Conservation (phyloP, 2,113 vertebrate genomes). For the Lamprotornis superbus region DNA sequence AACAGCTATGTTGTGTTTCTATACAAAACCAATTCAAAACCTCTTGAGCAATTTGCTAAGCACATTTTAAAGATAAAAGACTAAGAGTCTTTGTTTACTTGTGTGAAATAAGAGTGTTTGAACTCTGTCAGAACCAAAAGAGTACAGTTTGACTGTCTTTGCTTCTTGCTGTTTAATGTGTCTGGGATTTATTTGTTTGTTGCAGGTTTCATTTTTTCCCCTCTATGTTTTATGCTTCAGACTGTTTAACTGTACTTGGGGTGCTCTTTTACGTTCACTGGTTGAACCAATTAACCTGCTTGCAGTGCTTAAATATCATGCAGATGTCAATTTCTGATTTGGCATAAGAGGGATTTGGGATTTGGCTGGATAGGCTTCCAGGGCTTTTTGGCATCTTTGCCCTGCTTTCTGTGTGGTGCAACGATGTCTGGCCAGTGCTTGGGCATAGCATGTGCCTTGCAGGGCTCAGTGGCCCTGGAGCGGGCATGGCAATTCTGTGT, state of each 20-base stretch:
- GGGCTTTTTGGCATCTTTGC: neutral
- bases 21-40: neutral
- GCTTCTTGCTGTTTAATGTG: neutral
- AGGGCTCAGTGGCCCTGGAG: neutral
- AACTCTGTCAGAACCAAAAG: neutral
- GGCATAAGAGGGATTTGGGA: neutral
- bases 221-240: neutral
- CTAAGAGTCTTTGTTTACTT: neutral
- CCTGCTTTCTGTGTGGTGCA: neutral
- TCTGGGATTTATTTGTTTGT: neutral
- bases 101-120: neutral
- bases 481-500: neutral
- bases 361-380: neutral
- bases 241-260: neutral
- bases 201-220: neutral
- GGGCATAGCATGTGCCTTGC: neutral
- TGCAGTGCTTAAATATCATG: neutral
- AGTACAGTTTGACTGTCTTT: neutral
- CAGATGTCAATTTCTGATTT: neutral
- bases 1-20: neutral
- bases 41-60: slow-evolving; percentile 3
- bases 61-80: slow-evolving; percentile 7
- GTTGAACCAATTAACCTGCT: neutral
- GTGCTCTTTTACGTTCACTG: neutral
- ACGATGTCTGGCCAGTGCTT: neutral